Evolutionary conservation across 2,113 vertebrate genomes (phyloP).

Genomic region (Hassar affinis): DNA sequence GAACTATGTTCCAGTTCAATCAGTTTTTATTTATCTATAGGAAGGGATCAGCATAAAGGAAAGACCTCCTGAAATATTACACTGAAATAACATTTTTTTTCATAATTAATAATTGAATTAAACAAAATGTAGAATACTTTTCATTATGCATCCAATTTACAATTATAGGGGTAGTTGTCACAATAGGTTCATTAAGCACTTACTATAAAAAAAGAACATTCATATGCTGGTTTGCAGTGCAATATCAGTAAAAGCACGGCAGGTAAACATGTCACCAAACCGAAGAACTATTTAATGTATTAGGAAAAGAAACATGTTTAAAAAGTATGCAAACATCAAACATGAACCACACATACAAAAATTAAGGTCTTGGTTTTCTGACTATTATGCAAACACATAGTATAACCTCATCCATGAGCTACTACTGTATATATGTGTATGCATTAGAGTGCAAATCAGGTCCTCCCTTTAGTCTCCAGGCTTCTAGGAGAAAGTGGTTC

Average conservation of each 20-base stretch:
- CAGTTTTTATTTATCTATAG: neutral
- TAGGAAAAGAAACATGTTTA: neutral
- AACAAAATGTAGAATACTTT: neutral
- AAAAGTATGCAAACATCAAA: neutral
- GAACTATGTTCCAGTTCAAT: neutral
- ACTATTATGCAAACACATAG: neutral
- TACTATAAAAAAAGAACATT: neutral
- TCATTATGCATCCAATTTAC: neutral
- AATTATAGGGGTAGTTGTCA: neutral
- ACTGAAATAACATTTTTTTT: too few relatives aligned
- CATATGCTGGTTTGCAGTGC: neutral
- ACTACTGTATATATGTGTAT: too few relatives aligned
- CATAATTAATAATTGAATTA: too few relatives aligned
- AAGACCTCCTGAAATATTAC: neutral
- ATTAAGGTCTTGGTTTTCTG: neutral
- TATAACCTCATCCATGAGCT: neutral
- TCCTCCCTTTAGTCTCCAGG: neutral
- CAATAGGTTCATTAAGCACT: neutral
- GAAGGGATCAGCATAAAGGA: neutral
- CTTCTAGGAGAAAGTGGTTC: neutral
- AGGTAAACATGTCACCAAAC: neutral
- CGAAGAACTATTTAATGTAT: neutral
- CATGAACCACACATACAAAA: neutral
- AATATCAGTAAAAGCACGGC: neutral
- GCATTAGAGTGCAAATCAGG: neutral